A percentile compares a stretch with the other conserved stretches of the same genome.
phyloP scores from a whole-genome alignment of 2,888 invertebrate genomes.

The Parnassius orleans region DNA sequence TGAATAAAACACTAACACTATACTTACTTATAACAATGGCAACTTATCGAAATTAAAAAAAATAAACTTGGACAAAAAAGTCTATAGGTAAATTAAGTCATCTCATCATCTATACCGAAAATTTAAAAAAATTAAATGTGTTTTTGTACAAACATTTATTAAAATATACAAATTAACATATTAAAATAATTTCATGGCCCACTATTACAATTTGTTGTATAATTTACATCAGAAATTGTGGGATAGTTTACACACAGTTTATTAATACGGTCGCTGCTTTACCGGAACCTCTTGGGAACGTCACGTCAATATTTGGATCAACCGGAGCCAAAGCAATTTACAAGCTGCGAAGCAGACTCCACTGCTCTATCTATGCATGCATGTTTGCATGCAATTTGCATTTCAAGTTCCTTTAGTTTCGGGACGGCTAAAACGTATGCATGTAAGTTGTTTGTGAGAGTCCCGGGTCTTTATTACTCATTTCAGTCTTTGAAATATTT shows the following conservation, averaged over 20 bases:
- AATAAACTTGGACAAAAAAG: too few relatives aligned
- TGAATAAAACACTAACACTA: too few relatives aligned
- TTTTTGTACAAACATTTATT: too few relatives aligned
- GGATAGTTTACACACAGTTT: constrained; percentile 25
- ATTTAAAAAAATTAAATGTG: too few relatives aligned
- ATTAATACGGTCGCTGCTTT: constrained; percentile 34
- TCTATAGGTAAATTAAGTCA: too few relatives aligned
- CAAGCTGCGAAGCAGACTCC: constrained; percentile 37
- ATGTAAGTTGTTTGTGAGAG: constrained; percentile 23
- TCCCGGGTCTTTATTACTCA: constrained; percentile 30
- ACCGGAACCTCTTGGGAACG: constrained; percentile 35
- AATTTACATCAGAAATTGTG: constrained; percentile 19
- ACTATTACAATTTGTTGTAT: constrained; percentile 4
- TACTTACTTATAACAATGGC: too few relatives aligned
- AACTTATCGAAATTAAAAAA: too few relatives aligned
- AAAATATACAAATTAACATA: too few relatives aligned
- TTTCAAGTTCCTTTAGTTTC: constrained; percentile 42
- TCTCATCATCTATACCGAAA: too few relatives aligned
- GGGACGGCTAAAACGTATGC: constrained; percentile 27
- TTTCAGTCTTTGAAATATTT: constrained; percentile 27
- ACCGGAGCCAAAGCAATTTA: constrained; percentile 40
- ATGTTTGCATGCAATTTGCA: constrained; percentile 48
- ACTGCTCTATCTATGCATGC: constrained; percentile 39
- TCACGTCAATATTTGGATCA: constrained; percentile 48
- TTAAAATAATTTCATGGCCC: too few relatives aligned